Conservation (phyloP, 2,797 vertebrate genomes). For the Dallia pectoralis region DNA sequence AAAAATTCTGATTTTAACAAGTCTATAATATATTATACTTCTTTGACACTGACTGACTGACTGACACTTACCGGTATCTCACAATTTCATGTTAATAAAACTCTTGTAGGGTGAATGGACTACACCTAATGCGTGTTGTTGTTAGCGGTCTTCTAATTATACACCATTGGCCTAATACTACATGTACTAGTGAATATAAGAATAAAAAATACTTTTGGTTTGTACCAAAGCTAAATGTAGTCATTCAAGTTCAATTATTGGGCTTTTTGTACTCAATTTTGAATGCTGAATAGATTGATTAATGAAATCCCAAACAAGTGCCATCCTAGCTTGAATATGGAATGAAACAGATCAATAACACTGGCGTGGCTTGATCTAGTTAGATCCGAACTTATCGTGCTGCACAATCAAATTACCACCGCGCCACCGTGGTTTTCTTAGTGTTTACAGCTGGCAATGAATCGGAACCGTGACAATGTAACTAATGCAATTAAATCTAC, state of each 20-base stretch:
- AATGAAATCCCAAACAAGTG: not conserved
- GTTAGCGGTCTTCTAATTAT: not conserved
- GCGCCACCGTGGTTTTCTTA: not conserved
- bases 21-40: no score
- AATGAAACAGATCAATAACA: not conserved
- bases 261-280: not conserved
- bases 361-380: not conserved
- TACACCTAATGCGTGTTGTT: not conserved
- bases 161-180: not conserved
- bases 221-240: not conserved
- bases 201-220: no score
- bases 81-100: no score
- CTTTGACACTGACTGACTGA: no score
- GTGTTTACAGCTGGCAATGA: not conserved
- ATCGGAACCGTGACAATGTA: no score
- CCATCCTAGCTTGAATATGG: not conserved
- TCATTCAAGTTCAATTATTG: no score
- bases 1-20: no score
- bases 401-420: not conserved
- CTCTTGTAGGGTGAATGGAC: no score
- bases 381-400: not conserved
- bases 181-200: not conserved
- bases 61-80: no score
- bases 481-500: no score
- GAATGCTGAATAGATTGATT: not conserved